phyloP scores from a whole-genome alignment of 2,888 invertebrate species.

The Chloroclystis v-ata region DNA sequence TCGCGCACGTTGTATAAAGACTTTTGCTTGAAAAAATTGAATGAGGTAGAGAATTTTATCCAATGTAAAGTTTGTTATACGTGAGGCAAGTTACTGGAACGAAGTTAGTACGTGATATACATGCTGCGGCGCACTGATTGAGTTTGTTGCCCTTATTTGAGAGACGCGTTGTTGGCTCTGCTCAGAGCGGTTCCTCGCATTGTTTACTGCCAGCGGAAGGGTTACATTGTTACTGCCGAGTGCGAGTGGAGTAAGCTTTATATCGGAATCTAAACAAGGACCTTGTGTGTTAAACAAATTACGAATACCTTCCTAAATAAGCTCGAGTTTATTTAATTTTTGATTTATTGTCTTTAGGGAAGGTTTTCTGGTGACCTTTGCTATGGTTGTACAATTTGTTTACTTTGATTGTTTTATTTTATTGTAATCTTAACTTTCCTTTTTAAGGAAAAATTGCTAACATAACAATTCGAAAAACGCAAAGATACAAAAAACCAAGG shows the following conservation, averaged over 20 bases:
- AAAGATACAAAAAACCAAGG: no score
- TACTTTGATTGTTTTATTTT: no score
- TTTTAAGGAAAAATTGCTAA: no score
- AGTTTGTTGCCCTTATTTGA: conserved; percentile 10
- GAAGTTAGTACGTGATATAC: conserved; percentile 7
- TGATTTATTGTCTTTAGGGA: no score
- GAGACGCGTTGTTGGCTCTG: conserved; percentile 2
- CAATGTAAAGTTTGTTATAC: conserved; percentile 20
- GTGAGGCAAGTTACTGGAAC: conserved; percentile 14
- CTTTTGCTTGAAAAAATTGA: conserved; percentile 30
- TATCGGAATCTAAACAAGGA: no score
- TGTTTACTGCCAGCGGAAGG: neutral
- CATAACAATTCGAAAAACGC: no score
- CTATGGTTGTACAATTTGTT: no score
- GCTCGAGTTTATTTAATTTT: no score
- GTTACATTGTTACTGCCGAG: neutral
- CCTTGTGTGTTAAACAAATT: no score
- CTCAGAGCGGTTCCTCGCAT: neutral
- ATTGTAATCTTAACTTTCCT: no score
- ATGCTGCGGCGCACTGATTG: conserved; percentile 7
- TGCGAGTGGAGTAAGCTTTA: neutral
- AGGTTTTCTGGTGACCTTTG: no score
- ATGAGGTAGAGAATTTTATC: conserved; percentile 27
- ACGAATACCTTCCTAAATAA: no score
- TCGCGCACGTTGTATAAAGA: conserved; percentile 26